A percentile compares a stretch with the other conserved stretches of the same genome.
phyloP scores from a whole-genome alignment of 1,140 invertebrate species.

The Bilobella aurantiaca region DNA sequence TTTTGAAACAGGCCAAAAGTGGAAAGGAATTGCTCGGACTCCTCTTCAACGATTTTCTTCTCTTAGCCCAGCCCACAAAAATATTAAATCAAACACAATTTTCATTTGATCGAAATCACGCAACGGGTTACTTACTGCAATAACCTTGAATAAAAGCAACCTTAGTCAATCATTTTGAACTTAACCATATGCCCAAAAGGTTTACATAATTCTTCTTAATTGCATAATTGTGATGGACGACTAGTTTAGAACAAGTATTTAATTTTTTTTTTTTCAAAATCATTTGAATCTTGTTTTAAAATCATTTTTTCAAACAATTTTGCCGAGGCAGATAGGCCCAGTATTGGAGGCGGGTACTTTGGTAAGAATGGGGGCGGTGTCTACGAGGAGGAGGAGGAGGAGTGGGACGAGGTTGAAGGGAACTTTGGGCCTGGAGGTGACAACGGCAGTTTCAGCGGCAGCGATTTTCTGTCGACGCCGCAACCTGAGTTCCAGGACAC shows the following conservation, averaged over 20 bases:
- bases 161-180: too few species aligned
- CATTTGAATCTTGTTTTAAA: too few species aligned
- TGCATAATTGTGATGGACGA: too few species aligned
- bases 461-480: too few species aligned
- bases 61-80: constrained; percentile 56
- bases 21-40: constrained; percentile 67
- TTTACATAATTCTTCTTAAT: too few species aligned
- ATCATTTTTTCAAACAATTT: too few species aligned
- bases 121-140: too few species aligned
- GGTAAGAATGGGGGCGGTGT: background rate
- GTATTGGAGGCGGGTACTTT: background rate
- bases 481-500: background rate
- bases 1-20: constrained; percentile 54
- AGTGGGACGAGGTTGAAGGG: background rate
- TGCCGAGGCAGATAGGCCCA: background rate
- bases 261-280: too few species aligned
- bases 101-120: constrained; percentile 55
- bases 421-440: background rate
- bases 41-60: constrained; percentile 68
- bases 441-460: background rate
- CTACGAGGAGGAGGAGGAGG: background rate
- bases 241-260: too few species aligned
- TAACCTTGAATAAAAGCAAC: too few species aligned
- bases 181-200: too few species aligned
- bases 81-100: constrained; percentile 49